Base-by-base conservation (phyloP, 2,797 vertebrate species). In the Poeciliopsis presidionis region DNA sequence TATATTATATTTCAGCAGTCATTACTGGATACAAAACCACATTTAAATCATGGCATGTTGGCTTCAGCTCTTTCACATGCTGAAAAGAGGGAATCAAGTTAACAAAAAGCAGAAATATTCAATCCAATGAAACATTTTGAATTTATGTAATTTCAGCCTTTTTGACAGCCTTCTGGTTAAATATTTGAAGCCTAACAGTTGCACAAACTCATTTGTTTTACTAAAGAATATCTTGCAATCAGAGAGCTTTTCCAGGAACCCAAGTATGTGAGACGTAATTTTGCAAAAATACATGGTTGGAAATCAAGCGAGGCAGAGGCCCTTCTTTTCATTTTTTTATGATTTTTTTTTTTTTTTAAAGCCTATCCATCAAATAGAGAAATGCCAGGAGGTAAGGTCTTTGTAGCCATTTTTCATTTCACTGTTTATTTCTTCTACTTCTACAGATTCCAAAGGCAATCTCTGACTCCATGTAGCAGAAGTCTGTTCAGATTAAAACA, bases 401-500 rank as follows among this genome's bases (percentile, higher is more conserved):
- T 81, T 79, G 65, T 87, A 86, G 88, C 89, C 82, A 90, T 91
- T 91, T 93, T 81, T 92, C 89, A 90, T 91, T 89, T 93, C 59
- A 77, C 55, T 90, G 91, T 94, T 94, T 94, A 93, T 94, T 95
- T 94, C 81, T 85, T 91, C 91, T 87, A 78, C 87, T 91, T 92
- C 82, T 89, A 85, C 78, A 73, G 63, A 88, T 89, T 94, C 90
- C 88, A 91, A 92, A 86, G 72, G 73, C 69, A 69, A 85, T 86
- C 73, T 86, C 74, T 11, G 36, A 83, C 78, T 84, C 78, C 51
- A 12, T 86, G 81, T 75, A 89, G 51, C 72, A 82, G 33, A 14
- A 59, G 72, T 80, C 78, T 55, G 28, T 71, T 88, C 80, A 75
- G 46, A 77, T 79, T 83, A 88, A 71, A 70, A 53, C 77, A 71